These are phyloP conservation scores for Amazona finschi DNA, from an alignment of 2,797 vertebrate species.

Conservation along the genomic window DNA sequence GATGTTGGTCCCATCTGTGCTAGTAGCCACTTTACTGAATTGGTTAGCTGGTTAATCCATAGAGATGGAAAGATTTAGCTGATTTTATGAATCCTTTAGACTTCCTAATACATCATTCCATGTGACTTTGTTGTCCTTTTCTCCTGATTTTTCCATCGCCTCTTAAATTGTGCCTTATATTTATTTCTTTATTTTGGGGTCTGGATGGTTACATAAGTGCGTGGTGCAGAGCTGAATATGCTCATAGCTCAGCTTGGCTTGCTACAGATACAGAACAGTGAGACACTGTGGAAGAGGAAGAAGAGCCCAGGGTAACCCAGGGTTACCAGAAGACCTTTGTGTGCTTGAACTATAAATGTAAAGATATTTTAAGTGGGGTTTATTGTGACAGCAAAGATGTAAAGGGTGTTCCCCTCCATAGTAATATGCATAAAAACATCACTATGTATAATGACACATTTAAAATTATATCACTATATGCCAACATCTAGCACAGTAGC, in stretches of 20 bases:
- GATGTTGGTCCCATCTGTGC: background rate
- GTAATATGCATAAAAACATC: background rate
- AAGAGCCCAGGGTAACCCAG: background rate
- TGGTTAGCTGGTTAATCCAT: background rate
- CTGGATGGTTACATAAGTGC: background rate
- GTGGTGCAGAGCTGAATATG: background rate
- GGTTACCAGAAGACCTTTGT: background rate
- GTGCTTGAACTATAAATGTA: background rate
- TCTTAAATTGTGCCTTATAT: background rate
- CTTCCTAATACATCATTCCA: background rate
- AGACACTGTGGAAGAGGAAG: background rate
- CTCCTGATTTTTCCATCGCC: background rate
- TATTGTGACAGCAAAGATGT: background rate
- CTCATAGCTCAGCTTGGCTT: background rate
- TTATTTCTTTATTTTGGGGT: background rate
- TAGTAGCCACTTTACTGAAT: background rate
- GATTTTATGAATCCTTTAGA: background rate
- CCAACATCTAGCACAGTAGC: background rate
- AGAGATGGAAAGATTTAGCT: background rate
- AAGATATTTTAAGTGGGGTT: background rate
- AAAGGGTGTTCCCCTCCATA: background rate
- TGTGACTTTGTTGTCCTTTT: background rate
- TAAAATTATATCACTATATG: background rate
- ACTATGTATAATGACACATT: background rate
- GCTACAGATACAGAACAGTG: background rate